Evolutionary conservation across 2,113 vertebrate species (phyloP), one percentile per base, ranked within the genome.

Genomic region (Platysteira castanea): DNA sequence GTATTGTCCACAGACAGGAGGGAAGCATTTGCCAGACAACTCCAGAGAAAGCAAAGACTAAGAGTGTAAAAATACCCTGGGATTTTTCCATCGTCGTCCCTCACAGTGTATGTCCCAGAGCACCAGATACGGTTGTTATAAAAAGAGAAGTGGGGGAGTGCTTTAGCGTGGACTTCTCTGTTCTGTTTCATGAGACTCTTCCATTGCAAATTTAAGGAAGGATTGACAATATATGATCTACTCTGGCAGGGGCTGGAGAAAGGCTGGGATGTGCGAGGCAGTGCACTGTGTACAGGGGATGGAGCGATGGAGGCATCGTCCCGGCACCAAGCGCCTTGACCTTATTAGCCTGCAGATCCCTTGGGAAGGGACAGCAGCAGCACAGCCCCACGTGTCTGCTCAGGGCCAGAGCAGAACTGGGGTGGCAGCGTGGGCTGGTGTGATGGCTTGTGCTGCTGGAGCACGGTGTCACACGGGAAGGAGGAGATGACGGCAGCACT

Each of bases 131-230:
- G 95, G 92, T 88, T 95, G 96, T 97, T 97, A 97, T 97, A 97
- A 97, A 97, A 97, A 97, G 96, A 96, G 90, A 95, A 97, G 95
- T 97, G 96, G 96, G 95, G 96, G 96, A 97, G 96, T 97, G 92
- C 79, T 97, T 96, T 70, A 37, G 83, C 19, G 14, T 96, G 94
- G 96, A 96, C 95, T 92, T 89, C 77, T 96, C 92, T 95, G 95
- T 95, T 95, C 95, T 94, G 95, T 86, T 96, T 96, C 90, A 95
- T 94, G 93, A 92, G 90, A 86, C 52, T 93, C 83, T 94, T 95
- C 86, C 60, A 90, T 61, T 2, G 41, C 80, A 63, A 65, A 84
- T 95, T 70, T 52, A 67, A 95, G 70, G 44, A 81, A 78, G 82
- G 90, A 88, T 65, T 96, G 94, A 85, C 92, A 94, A 61, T 76